phyloP scores from a whole-genome alignment of 2,888 invertebrate species.

The Frankliniella fusca region DNA sequence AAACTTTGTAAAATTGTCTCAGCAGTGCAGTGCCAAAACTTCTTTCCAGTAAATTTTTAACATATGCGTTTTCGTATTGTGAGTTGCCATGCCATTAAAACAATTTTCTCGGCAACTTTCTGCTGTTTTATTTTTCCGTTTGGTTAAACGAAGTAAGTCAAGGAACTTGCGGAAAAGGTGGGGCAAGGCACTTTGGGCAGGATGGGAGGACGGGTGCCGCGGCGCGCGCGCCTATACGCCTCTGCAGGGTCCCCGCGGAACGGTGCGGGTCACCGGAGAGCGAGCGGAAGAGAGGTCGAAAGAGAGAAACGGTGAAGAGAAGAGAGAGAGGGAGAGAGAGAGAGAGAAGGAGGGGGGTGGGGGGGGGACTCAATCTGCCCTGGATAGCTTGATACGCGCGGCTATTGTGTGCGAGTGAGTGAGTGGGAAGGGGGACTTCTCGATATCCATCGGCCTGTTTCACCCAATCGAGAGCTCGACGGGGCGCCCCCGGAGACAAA shows the following conservation, averaged over 20 bases:
- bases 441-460: conserved; percentile 26
- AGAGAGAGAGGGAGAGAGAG: neutral
- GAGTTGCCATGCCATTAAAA: too few relatives aligned
- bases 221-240: neutral
- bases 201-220: too few relatives aligned
- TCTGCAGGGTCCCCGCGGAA: neutral
- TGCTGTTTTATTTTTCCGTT: too few relatives aligned
- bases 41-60: too few relatives aligned
- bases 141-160: too few relatives aligned
- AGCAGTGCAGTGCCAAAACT: too few relatives aligned
- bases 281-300: too few relatives aligned
- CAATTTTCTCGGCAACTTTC: too few relatives aligned
- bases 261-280: neutral
- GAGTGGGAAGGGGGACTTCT: neutral
- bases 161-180: too few relatives aligned
- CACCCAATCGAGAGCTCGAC: conserved; percentile 18
- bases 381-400: neutral
- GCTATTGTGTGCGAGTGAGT: neutral
- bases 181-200: too few relatives aligned
- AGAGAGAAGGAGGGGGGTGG: neutral
- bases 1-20: too few relatives aligned
- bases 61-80: too few relatives aligned
- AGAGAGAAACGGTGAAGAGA: neutral
- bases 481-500: conserved; percentile 18
- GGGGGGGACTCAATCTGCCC: neutral